A percentile compares a stretch with the other conserved stretches of the same genome.
Evolutionary conservation across 2,113 vertebrate species (phyloP).

Genomic region (Marcusenius ussheri): DNA sequence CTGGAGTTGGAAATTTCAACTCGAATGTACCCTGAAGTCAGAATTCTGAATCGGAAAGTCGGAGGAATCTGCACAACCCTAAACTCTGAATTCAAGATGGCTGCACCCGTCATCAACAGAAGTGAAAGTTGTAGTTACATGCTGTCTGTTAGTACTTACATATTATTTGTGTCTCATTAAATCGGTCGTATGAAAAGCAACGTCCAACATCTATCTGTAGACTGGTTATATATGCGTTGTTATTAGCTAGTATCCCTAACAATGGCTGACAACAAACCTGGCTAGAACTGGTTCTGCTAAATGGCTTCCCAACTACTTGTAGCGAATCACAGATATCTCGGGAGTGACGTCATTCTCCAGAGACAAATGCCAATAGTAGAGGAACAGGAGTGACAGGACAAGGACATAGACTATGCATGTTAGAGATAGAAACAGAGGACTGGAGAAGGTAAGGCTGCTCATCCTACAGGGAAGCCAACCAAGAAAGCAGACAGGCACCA

Average conservation of each 20-base stretch:
- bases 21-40: not conserved
- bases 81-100: not conserved
- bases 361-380: not conserved
- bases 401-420: not conserved
- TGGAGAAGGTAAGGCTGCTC: not conserved
- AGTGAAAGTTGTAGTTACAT: not conserved
- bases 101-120: not conserved
- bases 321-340: not conserved
- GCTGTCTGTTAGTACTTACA: not conserved
- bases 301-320: not conserved
- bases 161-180: not conserved
- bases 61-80: not conserved
- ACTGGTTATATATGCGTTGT: not conserved
- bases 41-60: not conserved
- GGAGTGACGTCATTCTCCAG: not conserved
- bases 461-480: not conserved
- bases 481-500: not conserved
- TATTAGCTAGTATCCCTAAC: not conserved
- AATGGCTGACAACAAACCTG: not conserved
- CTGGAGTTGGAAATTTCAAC: not conserved
- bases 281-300: not conserved
- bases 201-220: not conserved
- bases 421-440: not conserved
- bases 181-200: not conserved
- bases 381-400: not conserved